Percentiles rank a stretch among this genome's conserved stretches.
These are phyloP conservation scores for Rhincodon typus DNA, from an alignment of 2,797 vertebrate genomes.

Conservation along the genomic window DNA sequence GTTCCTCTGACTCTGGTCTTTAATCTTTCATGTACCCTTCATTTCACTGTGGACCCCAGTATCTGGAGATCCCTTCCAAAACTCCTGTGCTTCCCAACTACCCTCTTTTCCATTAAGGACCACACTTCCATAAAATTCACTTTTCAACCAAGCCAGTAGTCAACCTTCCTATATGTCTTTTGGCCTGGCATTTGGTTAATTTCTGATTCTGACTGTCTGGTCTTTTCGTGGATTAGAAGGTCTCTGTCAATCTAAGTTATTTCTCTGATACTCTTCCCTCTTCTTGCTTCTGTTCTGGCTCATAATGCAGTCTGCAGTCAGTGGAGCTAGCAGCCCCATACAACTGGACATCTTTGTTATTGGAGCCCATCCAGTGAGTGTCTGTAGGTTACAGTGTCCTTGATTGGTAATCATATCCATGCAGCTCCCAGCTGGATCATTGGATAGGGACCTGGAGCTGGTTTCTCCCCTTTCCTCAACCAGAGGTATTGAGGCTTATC, in stretches of 20 bases:
- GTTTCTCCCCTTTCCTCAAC: not conserved
- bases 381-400: no score
- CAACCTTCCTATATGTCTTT: not conserved
- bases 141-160: not conserved
- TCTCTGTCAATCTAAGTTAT: not conserved
- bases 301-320: not conserved
- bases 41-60: not conserved
- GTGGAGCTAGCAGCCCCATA: not conserved
- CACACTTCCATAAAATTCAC: no score
- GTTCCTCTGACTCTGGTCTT: not conserved
- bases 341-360: not conserved
- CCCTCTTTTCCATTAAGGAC: not conserved
- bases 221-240: not conserved
- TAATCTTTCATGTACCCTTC: not conserved
- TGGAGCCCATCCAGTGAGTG: not conserved
- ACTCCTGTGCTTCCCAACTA: not conserved
- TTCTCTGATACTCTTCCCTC: not conserved
- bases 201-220: not conserved
- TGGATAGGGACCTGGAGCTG: not conserved
- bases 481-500: not conserved
- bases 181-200: not conserved
- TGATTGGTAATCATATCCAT: not conserved
- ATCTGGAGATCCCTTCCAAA: no score
- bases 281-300: not conserved
- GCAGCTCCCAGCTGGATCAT: not conserved